phyloP scores from a whole-genome alignment of 1,140 invertebrate species.

The Macrobrachium nipponense region DNA sequence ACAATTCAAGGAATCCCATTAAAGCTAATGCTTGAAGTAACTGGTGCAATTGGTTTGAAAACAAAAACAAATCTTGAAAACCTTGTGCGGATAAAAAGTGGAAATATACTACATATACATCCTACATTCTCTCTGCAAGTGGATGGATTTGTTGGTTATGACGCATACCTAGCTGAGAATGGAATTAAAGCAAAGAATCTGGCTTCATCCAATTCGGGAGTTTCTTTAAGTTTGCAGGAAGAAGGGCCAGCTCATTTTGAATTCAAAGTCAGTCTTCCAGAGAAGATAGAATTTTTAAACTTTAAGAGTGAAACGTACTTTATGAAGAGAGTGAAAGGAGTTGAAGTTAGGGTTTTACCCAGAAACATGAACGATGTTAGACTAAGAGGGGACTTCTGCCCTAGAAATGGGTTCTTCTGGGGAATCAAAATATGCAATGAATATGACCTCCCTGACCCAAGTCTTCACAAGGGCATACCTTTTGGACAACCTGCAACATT shows the following conservation, averaged over 20 bases:
- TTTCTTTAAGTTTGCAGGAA: background rate
- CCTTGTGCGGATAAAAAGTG: background rate
- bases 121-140: slow-evolving; percentile 34
- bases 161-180: background rate
- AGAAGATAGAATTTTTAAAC: background rate
- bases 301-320: background rate
- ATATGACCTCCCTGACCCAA: too few species aligned
- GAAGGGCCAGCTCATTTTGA: background rate
- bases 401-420: background rate
- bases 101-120: background rate
- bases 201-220: background rate
- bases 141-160: slow-evolving; percentile 37
- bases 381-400: background rate
- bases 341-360: background rate
- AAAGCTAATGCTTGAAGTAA: slow-evolving; percentile 21
- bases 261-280: background rate
- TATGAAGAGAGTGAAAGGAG: background rate
- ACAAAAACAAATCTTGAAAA: slow-evolving; percentile 10
- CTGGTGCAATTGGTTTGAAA: slow-evolving; percentile 24
- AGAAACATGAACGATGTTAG: background rate
- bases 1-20: slow-evolving; percentile 44
- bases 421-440: too few species aligned
- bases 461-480: too few species aligned
- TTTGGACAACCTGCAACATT: too few species aligned
- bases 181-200: slow-evolving; percentile 23